phyloP scores from a whole-genome alignment of 1,140 invertebrate species.

The Tetraneura akinire region DNA sequence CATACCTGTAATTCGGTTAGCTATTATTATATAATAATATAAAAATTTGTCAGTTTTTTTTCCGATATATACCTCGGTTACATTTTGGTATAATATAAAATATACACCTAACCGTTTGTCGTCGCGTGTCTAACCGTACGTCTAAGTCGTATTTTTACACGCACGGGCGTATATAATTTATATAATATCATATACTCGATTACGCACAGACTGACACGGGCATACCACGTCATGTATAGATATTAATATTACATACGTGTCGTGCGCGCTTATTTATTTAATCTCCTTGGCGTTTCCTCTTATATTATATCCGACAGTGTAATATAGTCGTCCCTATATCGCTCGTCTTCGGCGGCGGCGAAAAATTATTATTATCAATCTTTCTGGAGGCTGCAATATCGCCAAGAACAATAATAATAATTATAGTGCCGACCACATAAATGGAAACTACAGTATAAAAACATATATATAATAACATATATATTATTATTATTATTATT shows the following conservation, averaged over 20 bases:
- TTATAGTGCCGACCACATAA: conserved; percentile 31
- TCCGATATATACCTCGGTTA: no score
- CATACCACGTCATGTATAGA: background rate
- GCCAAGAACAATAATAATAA: conserved; percentile 36
- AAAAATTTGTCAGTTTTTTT: no score
- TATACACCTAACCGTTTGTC: background rate
- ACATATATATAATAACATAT: no score
- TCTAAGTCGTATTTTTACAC: background rate
- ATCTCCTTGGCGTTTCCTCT: background rate
- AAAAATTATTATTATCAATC: conserved; percentile 34
- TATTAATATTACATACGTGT: background rate
- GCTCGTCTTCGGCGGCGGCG: background rate
- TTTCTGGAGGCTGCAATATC: conserved; percentile 26
- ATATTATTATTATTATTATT: no score
- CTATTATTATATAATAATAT: no score
- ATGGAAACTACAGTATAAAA: no score
- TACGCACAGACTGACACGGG: background rate
- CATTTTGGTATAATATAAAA: no score
- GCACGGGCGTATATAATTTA: background rate
- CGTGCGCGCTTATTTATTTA: background rate
- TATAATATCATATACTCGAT: background rate
- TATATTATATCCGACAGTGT: no score
- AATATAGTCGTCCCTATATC: no score
- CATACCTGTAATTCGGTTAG: no score
- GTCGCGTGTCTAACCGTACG: background rate